A percentile compares a stretch with the other conserved stretches of the same genome.
These are phyloP conservation scores for Hemitrygon akajei DNA, from an alignment of 2,797 vertebrate genomes.

Conservation along the genomic window DNA sequence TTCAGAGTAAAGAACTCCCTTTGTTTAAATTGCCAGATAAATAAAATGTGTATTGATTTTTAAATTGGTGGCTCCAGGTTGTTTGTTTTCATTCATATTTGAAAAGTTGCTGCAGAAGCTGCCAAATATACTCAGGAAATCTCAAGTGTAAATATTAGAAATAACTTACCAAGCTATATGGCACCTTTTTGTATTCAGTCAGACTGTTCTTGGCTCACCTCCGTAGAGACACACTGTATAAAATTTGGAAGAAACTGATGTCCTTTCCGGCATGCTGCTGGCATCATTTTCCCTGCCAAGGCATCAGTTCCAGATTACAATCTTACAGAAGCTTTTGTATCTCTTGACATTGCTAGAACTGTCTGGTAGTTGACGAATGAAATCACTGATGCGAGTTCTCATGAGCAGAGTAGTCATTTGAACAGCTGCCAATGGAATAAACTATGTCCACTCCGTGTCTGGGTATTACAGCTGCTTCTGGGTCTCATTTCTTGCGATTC, in stretches of 20 bases:
- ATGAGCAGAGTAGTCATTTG: conserved; percentile 31
- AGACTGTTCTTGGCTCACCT: not conserved
- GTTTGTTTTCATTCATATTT: not conserved
- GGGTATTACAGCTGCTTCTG: conserved; percentile 19
- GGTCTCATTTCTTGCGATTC: conserved; percentile 12
- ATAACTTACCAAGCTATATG: not conserved
- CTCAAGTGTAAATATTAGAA: not conserved
- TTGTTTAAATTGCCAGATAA: not conserved
- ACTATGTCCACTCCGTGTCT: conserved; percentile 16
- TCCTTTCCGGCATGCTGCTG: conserved; percentile 6
- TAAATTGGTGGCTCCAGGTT: not conserved
- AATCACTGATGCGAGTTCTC: conserved; percentile 33
- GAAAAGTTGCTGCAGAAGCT: not conserved
- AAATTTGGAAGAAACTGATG: not conserved
- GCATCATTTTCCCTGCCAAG: conserved; percentile 15
- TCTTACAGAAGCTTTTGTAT: conserved; percentile 29
- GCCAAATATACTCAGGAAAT: not conserved
- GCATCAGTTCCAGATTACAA: conserved; percentile 31
- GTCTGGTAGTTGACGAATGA: conserved; percentile 34
- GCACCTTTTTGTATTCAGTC: conserved; percentile 19
- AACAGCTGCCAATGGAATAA: conserved; percentile 35
- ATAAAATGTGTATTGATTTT: conserved; percentile 20
- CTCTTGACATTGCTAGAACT: conserved; percentile 36
- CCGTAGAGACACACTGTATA: not conserved
- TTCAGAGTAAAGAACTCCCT: not conserved